These are phyloP conservation scores for Suillia variegata DNA, from an alignment of 2,888 invertebrate species.

Conservation along the genomic window DNA sequence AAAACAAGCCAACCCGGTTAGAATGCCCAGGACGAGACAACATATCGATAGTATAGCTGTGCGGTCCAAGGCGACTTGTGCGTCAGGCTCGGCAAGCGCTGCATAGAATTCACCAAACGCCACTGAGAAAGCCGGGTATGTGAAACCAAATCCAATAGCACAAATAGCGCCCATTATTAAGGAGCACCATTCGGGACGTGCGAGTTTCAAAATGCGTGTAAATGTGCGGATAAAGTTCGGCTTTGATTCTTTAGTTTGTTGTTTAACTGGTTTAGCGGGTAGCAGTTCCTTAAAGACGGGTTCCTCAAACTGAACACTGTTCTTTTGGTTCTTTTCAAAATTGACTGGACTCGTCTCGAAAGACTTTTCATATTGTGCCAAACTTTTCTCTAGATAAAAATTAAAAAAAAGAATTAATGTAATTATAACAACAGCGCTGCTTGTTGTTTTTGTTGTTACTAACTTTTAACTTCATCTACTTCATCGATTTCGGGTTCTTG, in stretches of 20 bases:
- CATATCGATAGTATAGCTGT: constrained; percentile 68
- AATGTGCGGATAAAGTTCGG: constrained; percentile 53
- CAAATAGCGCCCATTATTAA: constrained; percentile 69
- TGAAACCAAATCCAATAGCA: constrained; percentile 71
- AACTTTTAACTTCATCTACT: constrained; percentile 48
- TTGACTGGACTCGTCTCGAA: constrained; percentile 56
- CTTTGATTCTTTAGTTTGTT: constrained; percentile 42
- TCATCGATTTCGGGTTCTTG: constrained; percentile 41
- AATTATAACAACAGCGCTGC: not conserved
- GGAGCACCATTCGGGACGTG: constrained; percentile 72
- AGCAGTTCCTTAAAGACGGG: constrained; percentile 30
- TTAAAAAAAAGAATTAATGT: not conserved
- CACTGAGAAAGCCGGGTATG: constrained; percentile 77
- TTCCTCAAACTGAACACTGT: constrained; percentile 49
- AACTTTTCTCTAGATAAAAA: constrained; percentile 42
- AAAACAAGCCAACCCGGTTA: constrained; percentile 71
- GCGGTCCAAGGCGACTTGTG: constrained; percentile 64
- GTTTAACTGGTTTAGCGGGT: constrained; percentile 29
- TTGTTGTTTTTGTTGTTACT: not conserved
- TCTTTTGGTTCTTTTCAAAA: constrained; percentile 55
- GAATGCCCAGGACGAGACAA: constrained; percentile 70
- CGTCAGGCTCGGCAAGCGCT: constrained; percentile 69
- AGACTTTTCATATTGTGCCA: constrained; percentile 56
- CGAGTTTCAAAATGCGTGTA: constrained; percentile 68
- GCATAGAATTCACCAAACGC: constrained; percentile 80